A percentile compares a stretch with the other conserved stretches of the same genome.
phyloP scores from a whole-genome alignment of 2,797 vertebrate genomes.

The Esox lucius region DNA sequence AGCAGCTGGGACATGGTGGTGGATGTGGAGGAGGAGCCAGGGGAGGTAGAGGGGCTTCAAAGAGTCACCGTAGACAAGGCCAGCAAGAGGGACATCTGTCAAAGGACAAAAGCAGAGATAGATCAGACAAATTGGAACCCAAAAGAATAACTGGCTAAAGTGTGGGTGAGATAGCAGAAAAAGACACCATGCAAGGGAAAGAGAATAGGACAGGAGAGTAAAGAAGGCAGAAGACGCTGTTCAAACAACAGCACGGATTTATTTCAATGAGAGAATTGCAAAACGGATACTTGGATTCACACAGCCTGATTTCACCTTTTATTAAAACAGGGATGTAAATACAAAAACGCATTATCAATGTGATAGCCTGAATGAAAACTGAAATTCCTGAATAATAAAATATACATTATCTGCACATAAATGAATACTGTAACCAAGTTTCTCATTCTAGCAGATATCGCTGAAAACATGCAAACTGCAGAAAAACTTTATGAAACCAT shows the following conservation, averaged over 20 bases:
- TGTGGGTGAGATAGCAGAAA: slow-evolving; percentile 38
- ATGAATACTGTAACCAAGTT: too few species aligned
- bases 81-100: slow-evolving; percentile 68
- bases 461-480: neutral
- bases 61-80: slow-evolving; percentile 60
- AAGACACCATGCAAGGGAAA: slow-evolving; percentile 22
- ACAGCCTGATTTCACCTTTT: neutral
- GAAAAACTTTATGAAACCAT: neutral
- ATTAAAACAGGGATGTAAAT: too few species aligned
- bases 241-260: neutral
- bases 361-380: too few species aligned
- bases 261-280: neutral
- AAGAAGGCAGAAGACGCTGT: neutral
- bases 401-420: too few species aligned
- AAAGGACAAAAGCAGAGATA: slow-evolving; percentile 44
- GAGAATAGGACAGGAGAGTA: neutral
- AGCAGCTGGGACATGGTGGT: slow-evolving; percentile 95
- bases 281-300: neutral
- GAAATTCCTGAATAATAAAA: too few species aligned
- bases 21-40: slow-evolving; percentile 37
- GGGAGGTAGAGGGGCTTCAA: slow-evolving; percentile 45
- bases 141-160: slow-evolving; percentile 17
- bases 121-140: slow-evolving; percentile 21
- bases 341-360: too few species aligned
- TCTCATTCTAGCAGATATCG: neutral